A percentile compares a stretch with the other conserved stretches of the same genome.
phyloP scores from a whole-genome alignment of 2,797 vertebrate genomes.

The Gallinago stenura region DNA sequence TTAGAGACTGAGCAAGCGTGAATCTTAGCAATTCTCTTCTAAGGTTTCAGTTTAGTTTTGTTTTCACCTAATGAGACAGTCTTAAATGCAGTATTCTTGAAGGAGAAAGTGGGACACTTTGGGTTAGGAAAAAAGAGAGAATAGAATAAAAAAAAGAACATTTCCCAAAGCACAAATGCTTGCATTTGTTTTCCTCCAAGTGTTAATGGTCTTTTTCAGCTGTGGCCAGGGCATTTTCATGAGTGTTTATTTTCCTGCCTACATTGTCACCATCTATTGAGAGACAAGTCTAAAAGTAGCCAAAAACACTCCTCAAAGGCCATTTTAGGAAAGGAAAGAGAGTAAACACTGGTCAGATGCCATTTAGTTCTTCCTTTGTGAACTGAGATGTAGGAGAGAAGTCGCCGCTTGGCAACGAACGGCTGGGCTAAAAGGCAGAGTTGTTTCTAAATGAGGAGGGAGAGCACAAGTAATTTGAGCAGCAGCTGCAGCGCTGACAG shows the following conservation, averaged over 20 bases:
- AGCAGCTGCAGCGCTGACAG: not conserved
- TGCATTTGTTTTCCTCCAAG: conserved; percentile 46
- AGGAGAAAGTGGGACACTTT: conserved; percentile 37
- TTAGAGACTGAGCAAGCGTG: not conserved
- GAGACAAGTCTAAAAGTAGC: conserved; percentile 47
- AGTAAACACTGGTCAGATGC: conserved; percentile 52
- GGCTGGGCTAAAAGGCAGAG: conserved; percentile 13
- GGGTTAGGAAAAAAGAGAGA: conserved; percentile 18
- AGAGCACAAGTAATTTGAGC: not conserved
- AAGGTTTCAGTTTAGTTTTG: conserved; percentile 24
- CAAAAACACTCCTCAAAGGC: conserved; percentile 41
- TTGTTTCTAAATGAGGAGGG: conserved; percentile 35
- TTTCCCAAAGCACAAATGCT: conserved; percentile 59
- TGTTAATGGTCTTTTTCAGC: conserved; percentile 68
- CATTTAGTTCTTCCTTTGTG: conserved; percentile 38
- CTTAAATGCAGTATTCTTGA: conserved; percentile 16
- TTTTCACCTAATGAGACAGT: not conserved
- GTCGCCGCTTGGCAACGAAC: conserved; percentile 29
- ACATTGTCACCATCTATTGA: conserved; percentile 55
- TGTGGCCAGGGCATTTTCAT: conserved; percentile 63
- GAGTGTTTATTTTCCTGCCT: conserved; percentile 59
- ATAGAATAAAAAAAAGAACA: not conserved
- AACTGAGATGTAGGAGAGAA: conserved; percentile 8
- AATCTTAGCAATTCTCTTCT: not conserved
- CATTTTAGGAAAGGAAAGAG: conserved; percentile 18